phyloP scores from a whole-genome alignment of 2,113 vertebrate genomes.

The Salvelinus fontinalis region DNA sequence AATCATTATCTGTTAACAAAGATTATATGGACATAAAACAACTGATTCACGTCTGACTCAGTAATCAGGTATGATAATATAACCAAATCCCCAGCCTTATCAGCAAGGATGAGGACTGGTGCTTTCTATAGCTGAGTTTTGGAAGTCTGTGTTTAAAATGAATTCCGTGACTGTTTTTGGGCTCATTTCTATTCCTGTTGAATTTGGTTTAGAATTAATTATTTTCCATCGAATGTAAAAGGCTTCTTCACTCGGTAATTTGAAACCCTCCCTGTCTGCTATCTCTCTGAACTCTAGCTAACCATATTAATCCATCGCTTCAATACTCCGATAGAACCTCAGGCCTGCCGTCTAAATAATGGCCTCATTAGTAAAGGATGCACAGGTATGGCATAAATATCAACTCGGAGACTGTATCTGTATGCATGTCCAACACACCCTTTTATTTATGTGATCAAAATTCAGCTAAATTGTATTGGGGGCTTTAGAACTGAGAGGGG shows the following conservation, averaged over 20 bases:
- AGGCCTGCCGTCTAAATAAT: constrained; percentile 68
- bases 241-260: constrained; percentile 68
- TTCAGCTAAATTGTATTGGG: constrained; percentile 46
- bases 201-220: constrained; percentile 73
- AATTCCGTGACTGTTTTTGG: constrained; percentile 39
- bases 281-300: constrained; percentile 67
- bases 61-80: constrained; percentile 64
- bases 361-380: constrained; percentile 73
- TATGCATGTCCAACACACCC: constrained; percentile 63
- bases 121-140: constrained; percentile 21
- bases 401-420: constrained; percentile 65
- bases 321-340: constrained; percentile 44
- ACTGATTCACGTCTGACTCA: constrained; percentile 59
- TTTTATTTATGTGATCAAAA: constrained; percentile 70
- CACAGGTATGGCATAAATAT: constrained; percentile 63
- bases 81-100: constrained; percentile 50
- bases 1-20: constrained; percentile 57
- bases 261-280: constrained; percentile 66
- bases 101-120: constrained; percentile 61
- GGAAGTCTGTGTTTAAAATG: constrained; percentile 57
- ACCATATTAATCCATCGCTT: constrained; percentile 56
- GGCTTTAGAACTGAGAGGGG: background rate
- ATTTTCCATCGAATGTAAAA: constrained; percentile 75
- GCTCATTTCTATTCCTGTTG: constrained; percentile 61
- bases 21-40: constrained; percentile 56